A percentile compares a stretch with the other conserved stretches of the same genome.
Evolutionary conservation across 1,140 invertebrate genomes (phyloP).

Genomic region (Drosophila dunni): DNA sequence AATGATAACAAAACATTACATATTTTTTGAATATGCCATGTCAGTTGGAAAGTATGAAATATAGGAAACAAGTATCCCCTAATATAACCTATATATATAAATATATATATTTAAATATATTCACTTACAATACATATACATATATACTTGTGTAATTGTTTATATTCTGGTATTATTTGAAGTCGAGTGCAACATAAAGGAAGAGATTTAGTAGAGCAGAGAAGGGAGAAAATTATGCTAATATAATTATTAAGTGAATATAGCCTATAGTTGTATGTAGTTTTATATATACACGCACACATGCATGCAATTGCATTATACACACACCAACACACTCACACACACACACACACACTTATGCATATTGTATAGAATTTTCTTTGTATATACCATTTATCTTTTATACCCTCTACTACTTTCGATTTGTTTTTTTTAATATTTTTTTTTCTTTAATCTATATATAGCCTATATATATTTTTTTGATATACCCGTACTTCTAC

Average conservation of each 20-base stretch:
- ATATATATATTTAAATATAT: conserved; percentile 15
- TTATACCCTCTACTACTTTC: conserved; percentile 29
- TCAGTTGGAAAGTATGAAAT: background rate
- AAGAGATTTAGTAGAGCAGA: conserved; percentile 12
- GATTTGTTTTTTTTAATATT: conserved; percentile 48
- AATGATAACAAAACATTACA: conserved; percentile 4
- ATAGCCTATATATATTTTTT: conserved; percentile 40
- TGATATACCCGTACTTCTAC: conserved; percentile 34
- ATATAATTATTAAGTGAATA: conserved; percentile 59
- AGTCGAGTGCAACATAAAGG: conserved; percentile 28
- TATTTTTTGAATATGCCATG: background rate
- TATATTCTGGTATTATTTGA: conserved; percentile 47
- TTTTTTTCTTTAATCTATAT: conserved; percentile 1
- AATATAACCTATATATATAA: conserved; percentile 22
- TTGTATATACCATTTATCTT: conserved; percentile 68
- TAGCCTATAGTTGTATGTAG: conserved; percentile 66
- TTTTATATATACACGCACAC: conserved; percentile 45
- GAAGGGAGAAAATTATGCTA: conserved; percentile 12
- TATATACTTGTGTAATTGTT: conserved; percentile 48
- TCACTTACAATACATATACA: conserved; percentile 17
- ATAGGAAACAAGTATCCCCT: background rate
- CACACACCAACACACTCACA: conserved; percentile 4
- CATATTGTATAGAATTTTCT: conserved; percentile 58
- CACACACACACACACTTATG: conserved; percentile 19
- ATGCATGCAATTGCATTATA: conserved; percentile 16